Conservation (phyloP, 2,113 vertebrate genomes). For the Erythrocebus patas region DNA sequence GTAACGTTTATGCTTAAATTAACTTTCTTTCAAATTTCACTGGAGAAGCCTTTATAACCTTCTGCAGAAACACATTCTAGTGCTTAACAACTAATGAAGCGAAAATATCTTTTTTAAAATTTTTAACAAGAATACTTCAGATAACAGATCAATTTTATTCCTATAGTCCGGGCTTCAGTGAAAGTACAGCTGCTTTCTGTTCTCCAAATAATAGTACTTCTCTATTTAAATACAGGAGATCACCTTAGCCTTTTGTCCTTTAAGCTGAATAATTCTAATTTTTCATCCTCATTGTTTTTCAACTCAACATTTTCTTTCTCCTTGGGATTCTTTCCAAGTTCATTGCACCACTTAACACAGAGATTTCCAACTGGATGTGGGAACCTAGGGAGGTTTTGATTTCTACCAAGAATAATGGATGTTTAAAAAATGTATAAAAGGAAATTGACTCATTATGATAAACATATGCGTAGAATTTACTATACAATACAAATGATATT, state of each 20-base stretch:
- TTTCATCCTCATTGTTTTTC: slow-evolving; percentile 48
- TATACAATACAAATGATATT: not conserved
- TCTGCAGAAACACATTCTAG: not conserved
- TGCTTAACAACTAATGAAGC: slow-evolving; percentile 55
- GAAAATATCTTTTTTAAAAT: slow-evolving; percentile 35
- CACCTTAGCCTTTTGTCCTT: slow-evolving; percentile 55
- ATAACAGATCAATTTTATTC: slow-evolving; percentile 53
- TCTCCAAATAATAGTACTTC: slow-evolving; percentile 35
- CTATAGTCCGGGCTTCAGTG: not conserved
- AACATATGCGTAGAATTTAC: not conserved
- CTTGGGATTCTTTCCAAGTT: slow-evolving; percentile 61
- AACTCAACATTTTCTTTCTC: slow-evolving; percentile 48
- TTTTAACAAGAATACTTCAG: slow-evolving; percentile 48
- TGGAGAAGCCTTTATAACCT: slow-evolving; percentile 14
- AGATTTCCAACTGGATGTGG: not conserved
- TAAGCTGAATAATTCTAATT: slow-evolving; percentile 60
- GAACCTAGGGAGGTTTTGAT: slow-evolving; percentile 15
- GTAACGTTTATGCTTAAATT: slow-evolving; percentile 38
- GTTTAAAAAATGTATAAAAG: slow-evolving; percentile 35
- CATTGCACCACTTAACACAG: slow-evolving; percentile 14
- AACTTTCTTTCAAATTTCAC: slow-evolving; percentile 54
- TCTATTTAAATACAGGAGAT: slow-evolving; percentile 57
- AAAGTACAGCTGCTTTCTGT: not conserved
- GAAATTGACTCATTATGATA: not conserved
- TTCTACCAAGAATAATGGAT: slow-evolving; percentile 40